These are phyloP conservation scores for Pandion haliaetus DNA, from an alignment of 2,113 vertebrate genomes.

Conservation along the genomic window DNA sequence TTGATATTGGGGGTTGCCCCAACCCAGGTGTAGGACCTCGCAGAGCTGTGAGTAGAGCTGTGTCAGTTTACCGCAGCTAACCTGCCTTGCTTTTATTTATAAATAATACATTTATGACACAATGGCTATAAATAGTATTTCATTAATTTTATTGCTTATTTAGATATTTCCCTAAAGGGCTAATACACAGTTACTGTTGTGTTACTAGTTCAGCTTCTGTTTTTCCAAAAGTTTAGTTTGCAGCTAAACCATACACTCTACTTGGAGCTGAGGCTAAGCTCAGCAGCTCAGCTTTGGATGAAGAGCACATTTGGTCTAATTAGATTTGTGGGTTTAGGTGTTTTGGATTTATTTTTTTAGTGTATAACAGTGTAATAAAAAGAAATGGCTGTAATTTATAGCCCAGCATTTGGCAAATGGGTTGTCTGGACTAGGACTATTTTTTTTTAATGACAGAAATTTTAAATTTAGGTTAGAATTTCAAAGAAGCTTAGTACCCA, in stretches of 20 bases:
- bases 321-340: conserved; percentile 60
- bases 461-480: conserved; percentile 34
- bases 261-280: background rate
- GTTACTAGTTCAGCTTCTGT: conserved; percentile 15
- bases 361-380: conserved; percentile 32
- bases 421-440: background rate
- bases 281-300: background rate
- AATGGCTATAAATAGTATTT: background rate
- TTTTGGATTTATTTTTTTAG: conserved; percentile 18
- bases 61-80: background rate
- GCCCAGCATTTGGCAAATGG: background rate
- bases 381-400: conserved; percentile 49
- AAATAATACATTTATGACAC: background rate
- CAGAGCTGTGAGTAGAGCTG: background rate
- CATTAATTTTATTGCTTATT: conserved; percentile 41
- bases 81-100: background rate
- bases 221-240: background rate
- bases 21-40: background rate
- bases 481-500: conserved; percentile 9
- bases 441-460: conserved; percentile 21
- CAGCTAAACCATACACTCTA: background rate
- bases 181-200: background rate
- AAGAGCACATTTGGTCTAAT: conserved; percentile 18
- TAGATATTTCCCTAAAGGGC: conserved; percentile 9
- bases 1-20: fast-evolving